These are phyloP conservation scores for Elysia crispata DNA, from an alignment of 2,888 invertebrate species.

Conservation along the genomic window DNA sequence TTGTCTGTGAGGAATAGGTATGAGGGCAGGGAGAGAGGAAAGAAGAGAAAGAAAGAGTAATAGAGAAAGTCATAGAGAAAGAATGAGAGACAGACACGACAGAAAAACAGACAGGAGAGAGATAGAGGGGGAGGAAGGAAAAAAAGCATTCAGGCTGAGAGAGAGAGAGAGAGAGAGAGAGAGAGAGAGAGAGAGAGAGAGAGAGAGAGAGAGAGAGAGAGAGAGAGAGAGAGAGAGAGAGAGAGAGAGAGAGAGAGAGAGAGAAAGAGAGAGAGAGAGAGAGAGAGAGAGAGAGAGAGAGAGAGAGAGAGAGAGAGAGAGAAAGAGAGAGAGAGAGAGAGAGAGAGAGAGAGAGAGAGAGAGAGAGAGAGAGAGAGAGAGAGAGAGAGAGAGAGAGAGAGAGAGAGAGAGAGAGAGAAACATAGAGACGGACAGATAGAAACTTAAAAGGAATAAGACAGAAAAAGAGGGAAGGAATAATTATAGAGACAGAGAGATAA, in stretches of 20 bases:
- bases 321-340: neutral
- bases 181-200: slow-evolving; percentile 13
- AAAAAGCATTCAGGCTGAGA: neutral
- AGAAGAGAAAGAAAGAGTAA: neutral
- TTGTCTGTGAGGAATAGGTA: no score
- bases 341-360: neutral
- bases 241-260: neutral
- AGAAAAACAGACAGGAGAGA: neutral
- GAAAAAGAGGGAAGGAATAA: no score
- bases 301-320: slow-evolving; percentile 1
- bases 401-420: no score
- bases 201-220: slow-evolving; percentile 14
- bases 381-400: no score
- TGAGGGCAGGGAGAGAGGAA: neutral
- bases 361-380: neutral
- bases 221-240: slow-evolving; percentile 12
- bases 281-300: neutral
- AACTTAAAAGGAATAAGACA: no score
- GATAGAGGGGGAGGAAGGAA: neutral
- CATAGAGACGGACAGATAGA: no score
- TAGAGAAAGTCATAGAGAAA: neutral
- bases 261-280: neutral
- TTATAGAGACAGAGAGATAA: no score
- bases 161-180: slow-evolving; percentile 14
- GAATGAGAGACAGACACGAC: neutral